A percentile compares a stretch with the other conserved stretches of the same genome.
Evolutionary conservation across 2,113 vertebrate genomes (phyloP).

Genomic region (Zosterops lateralis): DNA sequence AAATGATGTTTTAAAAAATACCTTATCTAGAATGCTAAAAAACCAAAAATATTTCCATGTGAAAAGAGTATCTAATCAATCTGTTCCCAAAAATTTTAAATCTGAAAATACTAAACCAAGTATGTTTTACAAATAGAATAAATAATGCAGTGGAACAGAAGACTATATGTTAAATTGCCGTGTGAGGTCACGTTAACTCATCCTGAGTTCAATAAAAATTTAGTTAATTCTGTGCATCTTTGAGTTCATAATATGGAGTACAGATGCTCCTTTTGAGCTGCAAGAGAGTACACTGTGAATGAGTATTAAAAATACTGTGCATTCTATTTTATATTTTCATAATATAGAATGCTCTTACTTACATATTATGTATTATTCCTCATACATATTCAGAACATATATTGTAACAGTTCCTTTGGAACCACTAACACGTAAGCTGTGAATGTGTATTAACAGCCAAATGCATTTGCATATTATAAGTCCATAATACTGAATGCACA

Average conservation of each 20-base stretch:
- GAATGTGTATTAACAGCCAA: slow-evolving; percentile 64
- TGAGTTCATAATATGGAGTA: not conserved
- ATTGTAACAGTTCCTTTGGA: slow-evolving; percentile 60
- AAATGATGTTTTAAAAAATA: slow-evolving; percentile 8
- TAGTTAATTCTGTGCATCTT: slow-evolving; percentile 22
- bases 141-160: slow-evolving; percentile 49
- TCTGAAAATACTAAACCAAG: not conserved
- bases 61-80: slow-evolving; percentile 8
- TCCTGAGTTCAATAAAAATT: not conserved
- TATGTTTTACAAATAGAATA: not conserved
- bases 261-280: not conserved
- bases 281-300: not conserved
- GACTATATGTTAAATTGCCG: not conserved
- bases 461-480: slow-evolving; percentile 63
- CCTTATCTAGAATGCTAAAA: not conserved
- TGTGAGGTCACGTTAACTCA: not conserved
- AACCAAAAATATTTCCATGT: not conserved
- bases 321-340: slow-evolving; percentile 35
- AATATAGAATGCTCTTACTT: slow-evolving; percentile 28
- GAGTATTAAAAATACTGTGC: not conserved
- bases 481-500: slow-evolving; percentile 42
- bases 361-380: slow-evolving; percentile 38
- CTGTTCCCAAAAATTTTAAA: not conserved
- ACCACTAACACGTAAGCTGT: slow-evolving; percentile 50
- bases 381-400: slow-evolving; percentile 61